A percentile compares a stretch with the other conserved stretches of the same genome.
Conservation (phyloP, 2,113 vertebrate species). For the Petrocephalus microphthalmus region DNA sequence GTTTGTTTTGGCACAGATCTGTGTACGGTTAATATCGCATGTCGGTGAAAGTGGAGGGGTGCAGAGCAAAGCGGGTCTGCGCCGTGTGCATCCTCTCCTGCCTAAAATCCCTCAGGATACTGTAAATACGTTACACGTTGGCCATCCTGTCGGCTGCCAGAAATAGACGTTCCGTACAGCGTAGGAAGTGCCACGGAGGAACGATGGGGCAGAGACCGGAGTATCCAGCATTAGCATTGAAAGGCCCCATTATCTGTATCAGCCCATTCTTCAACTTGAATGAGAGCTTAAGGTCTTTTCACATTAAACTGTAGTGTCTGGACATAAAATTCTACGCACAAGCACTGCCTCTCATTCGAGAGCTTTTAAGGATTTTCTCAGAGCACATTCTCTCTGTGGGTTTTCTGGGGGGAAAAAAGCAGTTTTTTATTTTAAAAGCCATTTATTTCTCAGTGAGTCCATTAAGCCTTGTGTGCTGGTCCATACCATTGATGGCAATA, state of each 20-base stretch:
- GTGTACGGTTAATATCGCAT: background rate
- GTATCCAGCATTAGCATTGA: background rate
- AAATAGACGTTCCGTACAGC: background rate
- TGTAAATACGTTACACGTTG: slow-evolving; percentile 1
- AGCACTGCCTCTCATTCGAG: slow-evolving; percentile 23
- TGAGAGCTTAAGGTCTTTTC: slow-evolving; percentile 17
- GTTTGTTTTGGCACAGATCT: background rate
- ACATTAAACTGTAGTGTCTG: slow-evolving; percentile 37
- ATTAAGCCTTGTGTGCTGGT: slow-evolving; percentile 18
- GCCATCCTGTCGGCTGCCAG: background rate
- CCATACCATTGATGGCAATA: slow-evolving; percentile 26
- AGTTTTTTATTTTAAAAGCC: slow-evolving; percentile 8
- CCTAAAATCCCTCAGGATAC: background rate
- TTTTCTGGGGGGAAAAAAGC: slow-evolving; percentile 15
- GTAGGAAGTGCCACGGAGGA: background rate
- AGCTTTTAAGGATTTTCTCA: slow-evolving; percentile 1
- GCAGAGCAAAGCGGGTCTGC: background rate
- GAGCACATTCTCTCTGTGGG: slow-evolving; percentile 30
- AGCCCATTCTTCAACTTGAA: background rate
- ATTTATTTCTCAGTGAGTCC: background rate
- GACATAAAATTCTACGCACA: slow-evolving; percentile 33
- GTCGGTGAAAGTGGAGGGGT: background rate
- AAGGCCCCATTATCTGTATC: background rate
- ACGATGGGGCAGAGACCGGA: background rate
- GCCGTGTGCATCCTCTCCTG: background rate